Evolutionary conservation across 2,113 vertebrate genomes (phyloP), one percentile per base, ranked within the genome.

Genomic region (Parotia lawesii): DNA sequence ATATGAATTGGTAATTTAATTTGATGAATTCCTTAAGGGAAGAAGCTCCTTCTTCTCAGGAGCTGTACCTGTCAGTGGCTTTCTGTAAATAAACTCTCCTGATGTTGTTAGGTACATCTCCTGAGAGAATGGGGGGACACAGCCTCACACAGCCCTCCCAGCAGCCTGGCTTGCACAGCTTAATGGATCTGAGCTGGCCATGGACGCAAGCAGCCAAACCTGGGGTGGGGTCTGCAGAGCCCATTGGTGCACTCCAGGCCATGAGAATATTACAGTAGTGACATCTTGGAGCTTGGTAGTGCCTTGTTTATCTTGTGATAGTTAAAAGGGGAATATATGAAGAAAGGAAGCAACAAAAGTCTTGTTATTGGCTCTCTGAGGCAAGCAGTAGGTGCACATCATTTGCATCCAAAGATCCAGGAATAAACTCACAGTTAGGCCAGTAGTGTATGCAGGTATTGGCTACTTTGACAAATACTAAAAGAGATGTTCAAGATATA

Each of bases 51-150:
- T 77, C 72, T 79, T 72, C 56, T 89, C 31, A 48, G 47, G 64
- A 81, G 40, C 11, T 0, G 0, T 27, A 38, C 29, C 6, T 6
- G 6, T 81, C 29, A 6, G 35, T 67, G 56, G 17, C 28, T 76
- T 83, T 74, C 45, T n/a, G 5, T 58, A 44, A 45, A 29, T 72
- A 60, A 60, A 51, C 25, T 82, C 60, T 50, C 18, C 35, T 56
- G 10, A 42, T 72, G n/a, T 56, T 56, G 27, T 45, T 25, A 51
- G 38, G 19, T 24, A 33, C n/a, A 48, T 47, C 21, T 78, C 12
- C 17, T 1, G 4, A 20, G 38, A 2, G 0, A 21, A 14, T 3
- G 5, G 15, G 25, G 18, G 29, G 2, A 17, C 33, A 58, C 12
- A 70, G 56, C 31, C 37, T 53, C 22, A 3, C 51, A 7, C 24